Percentiles rank a stretch among this genome's conserved stretches.
phyloP scores from a whole-genome alignment of 1,140 invertebrate genomes.

The Druon quercuslanigerum region DNA sequence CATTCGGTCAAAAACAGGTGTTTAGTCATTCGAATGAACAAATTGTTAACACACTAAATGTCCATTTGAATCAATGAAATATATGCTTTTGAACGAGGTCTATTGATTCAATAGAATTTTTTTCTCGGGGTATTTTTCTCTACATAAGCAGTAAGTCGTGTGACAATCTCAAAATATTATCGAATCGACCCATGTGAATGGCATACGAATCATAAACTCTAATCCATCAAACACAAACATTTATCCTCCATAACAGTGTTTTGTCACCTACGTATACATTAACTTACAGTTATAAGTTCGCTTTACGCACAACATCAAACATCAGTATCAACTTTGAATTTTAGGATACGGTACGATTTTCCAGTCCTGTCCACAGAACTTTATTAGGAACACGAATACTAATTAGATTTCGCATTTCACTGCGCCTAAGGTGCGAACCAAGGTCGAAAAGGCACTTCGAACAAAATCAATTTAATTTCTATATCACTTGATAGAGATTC shows the following conservation, averaged over 20 bases:
- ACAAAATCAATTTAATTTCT: slow-evolving; percentile 44
- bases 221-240: slow-evolving; percentile 38
- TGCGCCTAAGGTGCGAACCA: slow-evolving; percentile 33
- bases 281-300: slow-evolving; percentile 14
- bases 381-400: slow-evolving; percentile 36
- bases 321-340: slow-evolving; percentile 26
- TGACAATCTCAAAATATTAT: not conserved
- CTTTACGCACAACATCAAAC: slow-evolving; percentile 7
- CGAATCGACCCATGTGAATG: not conserved
- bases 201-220: slow-evolving; percentile 29
- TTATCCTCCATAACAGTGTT: slow-evolving; percentile 33
- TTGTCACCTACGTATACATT: slow-evolving; percentile 30
- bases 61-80: too few relatives aligned
- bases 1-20: too few relatives aligned
- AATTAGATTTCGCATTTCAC: not conserved
- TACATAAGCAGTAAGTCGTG: too few relatives aligned
- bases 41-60: too few relatives aligned
- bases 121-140: too few relatives aligned
- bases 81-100: too few relatives aligned
- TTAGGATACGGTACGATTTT: slow-evolving; percentile 25
- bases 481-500: not conserved
- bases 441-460: slow-evolving; percentile 56
- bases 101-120: too few relatives aligned
- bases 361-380: slow-evolving; percentile 23
- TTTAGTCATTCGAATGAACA: too few relatives aligned